These are phyloP conservation scores for Redunca redunca DNA, from an alignment of 2,113 vertebrate species.

Conservation along the genomic window DNA sequence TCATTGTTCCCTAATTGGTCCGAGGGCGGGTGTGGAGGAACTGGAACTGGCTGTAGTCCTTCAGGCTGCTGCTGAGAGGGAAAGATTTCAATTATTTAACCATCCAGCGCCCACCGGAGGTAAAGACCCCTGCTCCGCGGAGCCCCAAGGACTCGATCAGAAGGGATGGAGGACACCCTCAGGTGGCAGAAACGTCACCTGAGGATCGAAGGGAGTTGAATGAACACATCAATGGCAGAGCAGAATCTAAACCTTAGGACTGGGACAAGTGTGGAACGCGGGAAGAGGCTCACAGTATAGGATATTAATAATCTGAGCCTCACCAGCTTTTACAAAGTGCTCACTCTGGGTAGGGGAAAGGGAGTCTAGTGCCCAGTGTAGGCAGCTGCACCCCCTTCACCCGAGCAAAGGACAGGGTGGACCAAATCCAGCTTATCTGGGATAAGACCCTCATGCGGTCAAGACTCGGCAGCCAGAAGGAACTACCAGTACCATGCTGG, in stretches of 20 bases:
- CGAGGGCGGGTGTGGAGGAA: neutral
- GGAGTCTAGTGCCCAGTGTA: no score
- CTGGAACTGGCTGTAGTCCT: neutral
- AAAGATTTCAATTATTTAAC: neutral
- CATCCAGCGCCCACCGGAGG: accelerated
- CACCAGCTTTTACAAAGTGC: neutral
- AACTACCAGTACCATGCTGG: neutral
- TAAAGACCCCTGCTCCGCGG: neutral
- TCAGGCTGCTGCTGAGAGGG: neutral
- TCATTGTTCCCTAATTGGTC: neutral
- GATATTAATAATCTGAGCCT: neutral
- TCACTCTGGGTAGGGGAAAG: no score
- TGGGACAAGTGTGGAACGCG: no score
- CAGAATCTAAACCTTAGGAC: neutral
- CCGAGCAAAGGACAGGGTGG: neutral
- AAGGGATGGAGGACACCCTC: neutral
- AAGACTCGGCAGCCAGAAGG: neutral
- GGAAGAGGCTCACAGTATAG: neutral
- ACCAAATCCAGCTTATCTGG: neutral
- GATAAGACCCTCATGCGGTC: neutral
- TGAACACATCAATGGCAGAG: neutral
- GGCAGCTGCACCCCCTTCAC: neutral
- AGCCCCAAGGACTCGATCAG: neutral
- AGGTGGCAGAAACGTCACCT: accelerated
- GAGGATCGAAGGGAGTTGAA: neutral